These are phyloP conservation scores for Panulirus ornatus DNA, from an alignment of 1,140 invertebrate genomes.

Conservation along the genomic window DNA sequence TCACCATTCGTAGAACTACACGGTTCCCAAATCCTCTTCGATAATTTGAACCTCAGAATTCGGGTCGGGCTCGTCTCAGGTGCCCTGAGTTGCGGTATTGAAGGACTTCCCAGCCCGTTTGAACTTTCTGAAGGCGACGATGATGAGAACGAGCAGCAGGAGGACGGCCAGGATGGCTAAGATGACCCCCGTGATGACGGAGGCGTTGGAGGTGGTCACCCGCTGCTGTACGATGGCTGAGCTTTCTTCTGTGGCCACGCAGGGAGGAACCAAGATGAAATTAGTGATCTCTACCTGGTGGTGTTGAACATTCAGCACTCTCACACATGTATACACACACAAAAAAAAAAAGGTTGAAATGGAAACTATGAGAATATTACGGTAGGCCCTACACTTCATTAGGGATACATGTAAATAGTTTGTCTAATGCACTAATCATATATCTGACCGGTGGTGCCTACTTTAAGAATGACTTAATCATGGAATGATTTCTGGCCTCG, in stretches of 20 bases:
- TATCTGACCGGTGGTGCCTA: too few species aligned
- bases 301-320: too few species aligned
- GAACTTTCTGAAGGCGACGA: conserved; percentile 41
- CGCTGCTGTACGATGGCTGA: conserved; percentile 59
- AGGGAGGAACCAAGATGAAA: neutral
- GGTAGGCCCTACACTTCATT: too few species aligned
- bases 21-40: conserved; percentile 58
- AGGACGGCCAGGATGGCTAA: conserved; percentile 46
- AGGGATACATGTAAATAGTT: too few species aligned
- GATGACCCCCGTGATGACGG: conserved; percentile 54
- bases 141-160: conserved; percentile 45
- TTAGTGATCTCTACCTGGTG: too few species aligned
- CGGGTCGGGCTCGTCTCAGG: conserved; percentile 8
- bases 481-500: too few species aligned
- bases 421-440: too few species aligned
- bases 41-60: conserved; percentile 33
- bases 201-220: conserved; percentile 37
- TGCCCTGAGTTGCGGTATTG: conserved; percentile 13
- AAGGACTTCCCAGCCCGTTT: conserved; percentile 32
- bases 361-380: too few species aligned
- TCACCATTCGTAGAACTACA: conserved; percentile 4
- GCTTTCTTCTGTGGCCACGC: conserved; percentile 31
- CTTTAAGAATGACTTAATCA: too few species aligned
- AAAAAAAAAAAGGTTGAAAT: too few species aligned
- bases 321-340: too few species aligned